phyloP scores from a whole-genome alignment of 2,888 invertebrate species.

The Tenthredo mesomela region DNA sequence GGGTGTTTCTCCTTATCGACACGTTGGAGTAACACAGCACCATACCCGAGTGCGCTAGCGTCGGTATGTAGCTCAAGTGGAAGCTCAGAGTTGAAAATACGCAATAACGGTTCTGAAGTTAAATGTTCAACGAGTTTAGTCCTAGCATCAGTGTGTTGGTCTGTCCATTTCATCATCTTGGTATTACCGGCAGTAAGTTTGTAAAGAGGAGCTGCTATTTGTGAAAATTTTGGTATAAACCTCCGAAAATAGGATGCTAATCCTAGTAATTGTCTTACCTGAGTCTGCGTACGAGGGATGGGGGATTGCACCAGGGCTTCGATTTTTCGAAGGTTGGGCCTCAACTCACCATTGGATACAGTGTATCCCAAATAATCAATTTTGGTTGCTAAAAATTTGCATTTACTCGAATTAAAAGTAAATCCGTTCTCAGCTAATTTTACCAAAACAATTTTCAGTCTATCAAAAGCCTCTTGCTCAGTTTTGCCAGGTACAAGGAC shows the following conservation, averaged over 20 bases:
- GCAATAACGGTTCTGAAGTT: conserved; percentile 42
- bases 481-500: no score
- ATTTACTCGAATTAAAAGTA: no score
- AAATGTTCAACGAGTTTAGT: conserved; percentile 2
- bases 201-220: conserved; percentile 12
- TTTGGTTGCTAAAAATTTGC: no score
- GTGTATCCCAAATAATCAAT: no score
- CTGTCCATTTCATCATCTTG: background rate
- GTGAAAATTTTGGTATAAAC: conserved; percentile 53
- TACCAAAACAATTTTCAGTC: no score
- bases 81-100: background rate
- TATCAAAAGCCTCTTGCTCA: no score
- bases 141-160: background rate
- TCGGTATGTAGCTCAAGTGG: background rate
- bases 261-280: conserved; percentile 57
- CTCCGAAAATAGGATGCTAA: conserved; percentile 56
- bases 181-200: conserved; percentile 12
- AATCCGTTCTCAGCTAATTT: no score
- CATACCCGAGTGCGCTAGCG: no score
- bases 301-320: conserved; percentile 55
- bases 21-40: no score
- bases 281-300: conserved; percentile 47
- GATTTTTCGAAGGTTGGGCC: conserved; percentile 52
- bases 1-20: no score
- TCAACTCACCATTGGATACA: no score